Percentiles rank a stretch among this genome's conserved stretches.
Conservation (phyloP, 2,888 invertebrate genomes). For the Pandemis corylana region DNA sequence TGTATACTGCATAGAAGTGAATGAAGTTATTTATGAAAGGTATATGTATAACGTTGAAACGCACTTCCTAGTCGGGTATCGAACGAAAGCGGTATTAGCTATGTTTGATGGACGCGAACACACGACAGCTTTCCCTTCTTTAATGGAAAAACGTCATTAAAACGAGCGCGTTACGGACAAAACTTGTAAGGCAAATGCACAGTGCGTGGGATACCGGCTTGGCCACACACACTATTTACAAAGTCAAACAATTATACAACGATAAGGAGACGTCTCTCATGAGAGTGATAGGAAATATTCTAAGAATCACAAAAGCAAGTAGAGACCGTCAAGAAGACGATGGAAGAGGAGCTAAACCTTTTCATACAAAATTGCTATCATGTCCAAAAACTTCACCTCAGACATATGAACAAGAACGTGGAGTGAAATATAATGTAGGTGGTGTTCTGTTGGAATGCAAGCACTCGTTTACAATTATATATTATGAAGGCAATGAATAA, state of each 20-base stretch:
- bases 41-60: conserved; percentile 53
- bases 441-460: background rate
- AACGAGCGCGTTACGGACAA: conserved; percentile 65
- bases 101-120: conserved; percentile 74
- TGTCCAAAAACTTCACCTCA: too few relatives aligned
- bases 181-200: conserved; percentile 62
- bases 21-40: conserved; percentile 29
- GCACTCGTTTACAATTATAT: background rate
- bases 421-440: too few relatives aligned
- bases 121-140: conserved; percentile 80
- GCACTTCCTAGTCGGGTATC: conserved; percentile 74
- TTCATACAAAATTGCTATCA: too few relatives aligned
- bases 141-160: conserved; percentile 79
- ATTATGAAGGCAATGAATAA: background rate
- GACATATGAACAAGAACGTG: too few relatives aligned
- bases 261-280: conserved; percentile 24
- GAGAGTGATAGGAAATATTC: conserved; percentile 43
- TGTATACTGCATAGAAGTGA: background rate
- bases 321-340: background rate
- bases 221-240: conserved; percentile 55
- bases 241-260: conserved; percentile 33
- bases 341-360: too few relatives aligned
- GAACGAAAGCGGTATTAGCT: conserved; percentile 80
- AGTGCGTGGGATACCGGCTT: conserved; percentile 59
- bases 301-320: background rate